Conservation (phyloP, 1,140 invertebrate species). For the Psix sp. region DNA sequence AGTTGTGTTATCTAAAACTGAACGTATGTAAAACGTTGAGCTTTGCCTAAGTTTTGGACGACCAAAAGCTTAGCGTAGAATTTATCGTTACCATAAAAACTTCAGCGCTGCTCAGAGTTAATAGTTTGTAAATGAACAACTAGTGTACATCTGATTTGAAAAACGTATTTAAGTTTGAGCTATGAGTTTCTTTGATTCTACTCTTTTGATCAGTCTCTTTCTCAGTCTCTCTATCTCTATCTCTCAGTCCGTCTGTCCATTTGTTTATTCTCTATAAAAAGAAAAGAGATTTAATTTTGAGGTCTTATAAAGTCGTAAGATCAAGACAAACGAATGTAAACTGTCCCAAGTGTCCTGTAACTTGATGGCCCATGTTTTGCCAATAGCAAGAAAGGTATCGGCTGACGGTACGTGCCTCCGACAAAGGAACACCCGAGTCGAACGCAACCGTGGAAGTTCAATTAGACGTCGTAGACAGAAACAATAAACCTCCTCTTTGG, state of each 20-base stretch:
- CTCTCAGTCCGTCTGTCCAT: constrained; percentile 43
- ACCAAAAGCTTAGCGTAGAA: too few species aligned
- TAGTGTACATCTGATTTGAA: too few species aligned
- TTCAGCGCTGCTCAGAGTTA: too few species aligned
- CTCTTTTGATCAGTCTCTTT: constrained; percentile 33
- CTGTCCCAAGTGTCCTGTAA: constrained; percentile 71
- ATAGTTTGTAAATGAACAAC: too few species aligned
- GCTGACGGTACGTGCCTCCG: constrained; percentile 93
- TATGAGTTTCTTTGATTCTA: constrained; percentile 25
- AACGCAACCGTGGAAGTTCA: constrained; percentile 96
- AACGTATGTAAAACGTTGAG: too few species aligned
- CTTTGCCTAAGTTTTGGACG: too few species aligned
- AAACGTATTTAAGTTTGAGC: not conserved
- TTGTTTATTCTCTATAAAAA: constrained; percentile 45
- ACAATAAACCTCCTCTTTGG: constrained; percentile 98
- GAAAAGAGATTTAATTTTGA: constrained; percentile 28
- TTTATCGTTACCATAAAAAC: too few species aligned
- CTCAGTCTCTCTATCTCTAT: constrained; percentile 56
- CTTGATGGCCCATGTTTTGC: constrained; percentile 80
- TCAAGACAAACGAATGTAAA: constrained; percentile 42
- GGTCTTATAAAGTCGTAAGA: too few species aligned
- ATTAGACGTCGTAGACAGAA: constrained; percentile 97
- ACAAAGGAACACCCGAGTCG: constrained; percentile 91
- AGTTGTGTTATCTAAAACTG: too few species aligned
- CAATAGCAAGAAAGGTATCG: constrained; percentile 94